phyloP scores from a whole-genome alignment of 92 coral and sea anemone species.

The Desmophyllum pertusum region DNA sequence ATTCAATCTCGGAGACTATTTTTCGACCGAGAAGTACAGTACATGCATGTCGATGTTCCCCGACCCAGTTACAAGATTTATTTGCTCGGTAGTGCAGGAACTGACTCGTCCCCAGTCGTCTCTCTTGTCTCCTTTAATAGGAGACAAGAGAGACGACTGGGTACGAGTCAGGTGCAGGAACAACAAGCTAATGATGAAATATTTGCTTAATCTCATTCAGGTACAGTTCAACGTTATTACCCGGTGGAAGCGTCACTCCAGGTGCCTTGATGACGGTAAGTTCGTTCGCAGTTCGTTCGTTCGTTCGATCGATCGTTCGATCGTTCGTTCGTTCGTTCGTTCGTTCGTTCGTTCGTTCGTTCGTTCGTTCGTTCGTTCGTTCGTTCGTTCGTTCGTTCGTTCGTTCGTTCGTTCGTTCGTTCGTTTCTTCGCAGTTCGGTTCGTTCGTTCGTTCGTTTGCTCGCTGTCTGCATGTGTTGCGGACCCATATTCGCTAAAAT shows the following conservation, averaged over 20 bases:
- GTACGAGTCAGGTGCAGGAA: too few species aligned
- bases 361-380: too few species aligned
- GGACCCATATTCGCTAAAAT: background rate
- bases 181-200: too few species aligned
- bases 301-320: background rate
- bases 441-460: background rate
- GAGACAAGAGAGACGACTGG: too few species aligned
- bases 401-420: too few species aligned
- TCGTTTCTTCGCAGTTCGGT: too few species aligned
- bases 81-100: too few species aligned
- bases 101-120: too few species aligned
- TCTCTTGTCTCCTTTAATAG: too few species aligned
- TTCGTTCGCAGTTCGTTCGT: background rate
- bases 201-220: constrained; percentile 31
- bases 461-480: background rate
- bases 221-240: constrained; percentile 85
- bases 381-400: too few species aligned
- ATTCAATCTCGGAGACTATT: background rate
- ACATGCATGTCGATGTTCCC: background rate
- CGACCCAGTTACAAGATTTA: too few species aligned
- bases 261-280: constrained; percentile 94
- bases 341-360: background rate
- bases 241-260: constrained; percentile 80
- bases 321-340: background rate
- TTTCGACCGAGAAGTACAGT: background rate